Evolutionary conservation across 1,140 invertebrate species (phyloP).

Genomic region (Eriocheir sinensis): DNA sequence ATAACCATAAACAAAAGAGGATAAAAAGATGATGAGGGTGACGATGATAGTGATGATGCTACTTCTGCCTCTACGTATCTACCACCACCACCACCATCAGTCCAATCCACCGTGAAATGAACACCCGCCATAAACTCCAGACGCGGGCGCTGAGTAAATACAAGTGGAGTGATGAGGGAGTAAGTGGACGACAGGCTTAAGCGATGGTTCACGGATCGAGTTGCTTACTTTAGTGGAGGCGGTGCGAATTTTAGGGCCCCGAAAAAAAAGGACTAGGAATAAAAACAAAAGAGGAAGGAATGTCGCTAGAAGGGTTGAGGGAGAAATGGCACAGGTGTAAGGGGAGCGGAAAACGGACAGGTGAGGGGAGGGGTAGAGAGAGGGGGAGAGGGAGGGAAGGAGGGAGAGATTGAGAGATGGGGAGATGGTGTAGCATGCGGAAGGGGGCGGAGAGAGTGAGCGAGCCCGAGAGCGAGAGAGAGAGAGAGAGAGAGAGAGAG

Average conservation of each 20-base stretch:
- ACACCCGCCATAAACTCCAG: too few species aligned
- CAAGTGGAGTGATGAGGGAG: too few species aligned
- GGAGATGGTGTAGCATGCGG: slow-evolving; percentile 21
- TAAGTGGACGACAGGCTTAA: too few species aligned
- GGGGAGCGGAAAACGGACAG: background rate
- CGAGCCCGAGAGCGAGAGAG: background rate
- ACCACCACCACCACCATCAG: too few species aligned
- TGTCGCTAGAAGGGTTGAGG: background rate
- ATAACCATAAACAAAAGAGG: background rate
- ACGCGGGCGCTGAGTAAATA: too few species aligned
- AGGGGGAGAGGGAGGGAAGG: background rate
- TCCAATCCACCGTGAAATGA: too few species aligned
- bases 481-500: slow-evolving; percentile 43
- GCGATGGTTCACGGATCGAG: too few species aligned
- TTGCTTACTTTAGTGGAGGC: too few species aligned
- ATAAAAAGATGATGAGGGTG: background rate
- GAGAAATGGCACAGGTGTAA: background rate
- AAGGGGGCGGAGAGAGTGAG: background rate
- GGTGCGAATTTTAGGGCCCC: background rate
- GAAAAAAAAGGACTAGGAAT: background rate
- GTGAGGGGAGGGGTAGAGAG: background rate
- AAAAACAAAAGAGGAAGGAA: background rate
- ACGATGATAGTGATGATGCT: background rate
- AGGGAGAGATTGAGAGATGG: background rate
- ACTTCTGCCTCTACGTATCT: background rate